Conservation (phyloP, 1,140 invertebrate genomes). For the Anastatus disparis region DNA sequence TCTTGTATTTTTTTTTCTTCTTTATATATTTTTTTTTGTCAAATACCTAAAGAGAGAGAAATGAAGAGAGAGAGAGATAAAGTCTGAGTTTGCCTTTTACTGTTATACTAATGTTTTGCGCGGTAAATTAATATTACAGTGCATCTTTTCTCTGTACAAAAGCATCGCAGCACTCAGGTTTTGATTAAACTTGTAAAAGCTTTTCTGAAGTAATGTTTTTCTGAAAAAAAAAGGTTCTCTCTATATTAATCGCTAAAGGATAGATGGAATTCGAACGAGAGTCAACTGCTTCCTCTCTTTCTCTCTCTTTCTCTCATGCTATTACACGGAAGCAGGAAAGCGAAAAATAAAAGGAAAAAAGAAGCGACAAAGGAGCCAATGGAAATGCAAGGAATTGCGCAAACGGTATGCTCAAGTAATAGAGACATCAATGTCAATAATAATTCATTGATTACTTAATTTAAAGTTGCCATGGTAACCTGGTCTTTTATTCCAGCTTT, state of each 20-base stretch:
- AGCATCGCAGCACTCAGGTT: constrained; percentile 21
- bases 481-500: constrained; percentile 48
- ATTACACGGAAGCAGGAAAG: too few relatives aligned
- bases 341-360: too few relatives aligned
- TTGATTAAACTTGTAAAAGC: constrained; percentile 35
- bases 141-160: constrained; percentile 5
- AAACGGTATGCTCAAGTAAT: neutral
- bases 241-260: constrained; percentile 47
- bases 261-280: constrained; percentile 18
- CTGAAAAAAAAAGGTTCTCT: too few relatives aligned
- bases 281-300: too few relatives aligned
- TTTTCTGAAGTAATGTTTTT: constrained; percentile 1
- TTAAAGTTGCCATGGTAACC: constrained; percentile 64
- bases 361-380: constrained; percentile 22
- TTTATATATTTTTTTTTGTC: neutral
- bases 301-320: too few relatives aligned
- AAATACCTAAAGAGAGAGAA: too few relatives aligned
- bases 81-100: neutral
- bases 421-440: constrained; percentile 68
- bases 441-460: constrained; percentile 69
- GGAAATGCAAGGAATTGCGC: neutral
- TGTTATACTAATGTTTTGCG: constrained; percentile 10
- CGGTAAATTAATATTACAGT: constrained; percentile 16
- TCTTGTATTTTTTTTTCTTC: neutral
- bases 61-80: too few relatives aligned